Percentiles rank a stretch among this genome's conserved stretches.
These are phyloP conservation scores for Notoglanidium macrostoma DNA, from an alignment of 2,797 vertebrate species.

Conservation along the genomic window DNA sequence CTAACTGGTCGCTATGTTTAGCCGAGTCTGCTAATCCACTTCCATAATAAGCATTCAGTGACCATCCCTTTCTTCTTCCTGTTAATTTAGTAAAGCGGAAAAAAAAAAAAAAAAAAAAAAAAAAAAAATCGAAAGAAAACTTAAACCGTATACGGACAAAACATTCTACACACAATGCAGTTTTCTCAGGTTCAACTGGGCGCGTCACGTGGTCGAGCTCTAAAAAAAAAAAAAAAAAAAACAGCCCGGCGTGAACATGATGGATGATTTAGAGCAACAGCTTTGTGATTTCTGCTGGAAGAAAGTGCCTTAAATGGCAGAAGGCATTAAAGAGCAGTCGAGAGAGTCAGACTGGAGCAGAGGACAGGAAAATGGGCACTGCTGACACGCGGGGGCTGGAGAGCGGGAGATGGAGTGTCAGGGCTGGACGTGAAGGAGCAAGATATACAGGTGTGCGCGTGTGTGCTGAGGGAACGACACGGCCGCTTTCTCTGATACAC, in stretches of 20 bases:
- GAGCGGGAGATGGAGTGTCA: background rate
- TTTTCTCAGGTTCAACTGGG: background rate
- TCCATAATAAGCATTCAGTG: background rate
- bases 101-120: too few species aligned
- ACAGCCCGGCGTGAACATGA: background rate
- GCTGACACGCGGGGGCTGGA: background rate
- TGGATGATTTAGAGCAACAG: background rate
- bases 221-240: too few species aligned
- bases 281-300: background rate
- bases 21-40: background rate
- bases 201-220: background rate
- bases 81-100: background rate
- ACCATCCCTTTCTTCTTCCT: background rate
- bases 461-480: background rate
- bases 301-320: background rate
- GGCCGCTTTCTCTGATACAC: background rate
- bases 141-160: background rate
- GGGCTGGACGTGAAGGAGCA: background rate
- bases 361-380: background rate
- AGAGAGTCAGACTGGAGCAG: background rate
- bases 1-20: too few species aligned
- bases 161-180: background rate
- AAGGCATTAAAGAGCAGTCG: background rate
- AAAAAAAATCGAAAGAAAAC: too few species aligned
- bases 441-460: constrained; percentile 6